Evolutionary conservation across 2,888 invertebrate genomes (phyloP), one percentile per base, ranked within the genome.

Genomic region (Encarsia formosa): DNA sequence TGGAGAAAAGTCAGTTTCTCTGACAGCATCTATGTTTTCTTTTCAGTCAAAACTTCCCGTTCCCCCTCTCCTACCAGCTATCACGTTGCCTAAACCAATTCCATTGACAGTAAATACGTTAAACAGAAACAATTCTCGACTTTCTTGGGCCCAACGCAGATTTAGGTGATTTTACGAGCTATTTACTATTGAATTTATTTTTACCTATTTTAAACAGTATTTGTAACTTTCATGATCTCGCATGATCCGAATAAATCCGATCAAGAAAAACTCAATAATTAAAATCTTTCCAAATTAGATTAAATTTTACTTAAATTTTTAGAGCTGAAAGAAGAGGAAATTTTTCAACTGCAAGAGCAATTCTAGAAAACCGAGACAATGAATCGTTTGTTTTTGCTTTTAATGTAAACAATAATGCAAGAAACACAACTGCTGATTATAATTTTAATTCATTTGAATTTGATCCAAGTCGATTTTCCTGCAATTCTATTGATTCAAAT

Each of bases 271-370:
- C 13, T 34, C 34, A 34, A 34, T 34, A 13, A n/a, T 5, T n/a
- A 34, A 15, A n/a, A n/a, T n/a, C n/a, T n/a, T n/a, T n/a, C 34
- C 8, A n/a, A 5, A 34, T 6, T 34, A 13, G 15, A 6, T 34
- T 29, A 13, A 29, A 9, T 29, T 29, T 29, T 29, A 13, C 8
- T 9, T 9, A 11, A 44, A 24, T 19, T 49, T 49, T 35, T 49
- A 59, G 58, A 47, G 49, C 57, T 35, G 59, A 59, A 37, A 60
- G 50, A 43, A 42, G 56, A 56, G 60, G 53, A 39, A 54, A 45
- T n/a, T 49, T 42, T 19, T 34, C 31, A 9, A 11, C 48, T 23
- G 41, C 42, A 2, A 22, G 43, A 23, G 22, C 52, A 18, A 23
- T 40, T 20, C 20, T n/a, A 2, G 52, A 54, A 26, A 29, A 52